Percentiles rank a stretch among this genome's conserved stretches.
Conservation (phyloP, 2,113 vertebrate genomes). For the Cynopterus brachyotis region DNA sequence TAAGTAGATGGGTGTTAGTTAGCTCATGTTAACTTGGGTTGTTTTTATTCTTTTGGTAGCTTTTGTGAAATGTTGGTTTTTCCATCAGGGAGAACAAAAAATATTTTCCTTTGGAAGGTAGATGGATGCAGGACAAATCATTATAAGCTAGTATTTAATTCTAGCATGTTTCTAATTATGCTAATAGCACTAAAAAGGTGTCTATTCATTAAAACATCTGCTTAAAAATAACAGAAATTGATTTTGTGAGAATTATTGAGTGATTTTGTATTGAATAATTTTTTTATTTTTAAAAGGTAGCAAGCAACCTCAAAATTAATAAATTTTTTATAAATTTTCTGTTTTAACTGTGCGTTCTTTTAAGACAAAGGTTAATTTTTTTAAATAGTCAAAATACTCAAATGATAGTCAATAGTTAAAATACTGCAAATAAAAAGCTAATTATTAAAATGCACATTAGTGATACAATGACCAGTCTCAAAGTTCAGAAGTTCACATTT, state of each 20-base stretch:
- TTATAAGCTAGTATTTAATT: background rate
- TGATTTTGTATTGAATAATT: background rate
- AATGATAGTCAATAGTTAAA: background rate
- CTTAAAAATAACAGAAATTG: slow-evolving; percentile 37
- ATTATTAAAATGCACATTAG: background rate
- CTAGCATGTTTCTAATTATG: background rate
- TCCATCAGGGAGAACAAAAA: background rate
- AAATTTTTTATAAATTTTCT: background rate
- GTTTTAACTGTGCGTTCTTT: background rate
- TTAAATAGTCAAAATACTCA: background rate
- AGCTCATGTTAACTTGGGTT: background rate
- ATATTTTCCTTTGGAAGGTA: background rate
- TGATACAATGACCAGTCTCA: background rate
- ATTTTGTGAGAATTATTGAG: background rate
- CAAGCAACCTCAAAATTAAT: background rate
- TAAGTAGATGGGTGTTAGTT: background rate
- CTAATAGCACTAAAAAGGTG: background rate
- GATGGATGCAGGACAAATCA: background rate
- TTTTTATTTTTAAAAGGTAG: background rate
- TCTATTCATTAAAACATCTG: slow-evolving; percentile 7
- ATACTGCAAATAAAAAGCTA: background rate
- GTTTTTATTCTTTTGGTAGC: background rate
- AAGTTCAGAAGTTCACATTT: background rate
- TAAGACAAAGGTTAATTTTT: background rate
- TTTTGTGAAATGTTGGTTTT: background rate